Evolutionary conservation across 2,113 vertebrate genomes (phyloP), one percentile per base, ranked within the genome.

Genomic region (Myotis brandtii): DNA sequence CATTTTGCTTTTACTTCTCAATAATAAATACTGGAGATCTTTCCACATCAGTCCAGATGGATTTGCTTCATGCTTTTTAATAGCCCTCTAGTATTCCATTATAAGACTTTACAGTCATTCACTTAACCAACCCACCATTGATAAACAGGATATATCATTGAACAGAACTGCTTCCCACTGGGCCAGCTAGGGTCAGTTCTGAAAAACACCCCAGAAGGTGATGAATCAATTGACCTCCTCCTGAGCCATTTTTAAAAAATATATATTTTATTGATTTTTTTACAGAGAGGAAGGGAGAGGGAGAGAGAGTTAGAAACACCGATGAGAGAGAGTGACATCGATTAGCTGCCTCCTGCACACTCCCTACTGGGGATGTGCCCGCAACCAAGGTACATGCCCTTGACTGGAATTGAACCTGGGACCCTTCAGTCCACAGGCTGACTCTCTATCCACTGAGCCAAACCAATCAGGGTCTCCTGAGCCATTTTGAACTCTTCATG

Each of bases 401-500:
- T 43, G 43, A 43, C 43, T 1, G 6, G 7, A 43, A 43, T 43
- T 1, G 6, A 43, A 43, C 43, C 43, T 43, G 43, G 43, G 43
- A 43, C 43, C 43, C 43, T 43, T 43, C 43, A 43, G 43, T 43
- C 43, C 43, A 43, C 43, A 43, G 43, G 6, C 43, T 43, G 43
- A 43, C 43, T 43, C 43, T 43, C 43, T 43, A 43, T 43, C 43
- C 43, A 43, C 43, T 43, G 43, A 43, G 43, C 43, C 43, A 43
- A 43, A 43, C 43, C 43, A 43, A 7, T 43, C 43, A 43, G 43
- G 4, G 43, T 21, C 25, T 69, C 52, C 13, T 56, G 14, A 23
- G 25, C 32, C 81, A 64, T 75, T 82, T 93, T 56, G 32, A 91
- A 94, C 76, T 82, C 48, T 95, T 87, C 23, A 32, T 54, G 2